Conservation (phyloP, 2,113 vertebrate genomes). For the Python bivittatus region DNA sequence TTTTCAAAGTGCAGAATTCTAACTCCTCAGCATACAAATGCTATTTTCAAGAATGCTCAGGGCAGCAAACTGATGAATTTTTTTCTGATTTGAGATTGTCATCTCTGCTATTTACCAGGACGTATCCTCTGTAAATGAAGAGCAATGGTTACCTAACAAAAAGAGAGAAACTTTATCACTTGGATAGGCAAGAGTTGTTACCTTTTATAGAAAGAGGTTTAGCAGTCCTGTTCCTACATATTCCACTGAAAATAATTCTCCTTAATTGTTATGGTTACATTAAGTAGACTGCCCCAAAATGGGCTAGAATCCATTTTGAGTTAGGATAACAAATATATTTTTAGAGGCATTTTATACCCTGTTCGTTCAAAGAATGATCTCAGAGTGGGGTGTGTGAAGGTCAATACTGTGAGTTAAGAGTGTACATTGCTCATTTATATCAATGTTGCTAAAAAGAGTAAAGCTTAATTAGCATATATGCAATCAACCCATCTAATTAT, state of each 20-base stretch:
- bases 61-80: conserved; percentile 28
- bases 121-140: conserved; percentile 28
- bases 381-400: not conserved
- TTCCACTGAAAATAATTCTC: not conserved
- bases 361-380: not conserved
- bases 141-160: conserved; percentile 40
- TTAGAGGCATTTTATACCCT: not conserved
- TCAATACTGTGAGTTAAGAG: not conserved
- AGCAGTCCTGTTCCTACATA: not conserved
- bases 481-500: conserved; percentile 26
- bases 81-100: conserved; percentile 37
- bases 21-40: conserved; percentile 17
- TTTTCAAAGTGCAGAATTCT: conserved; percentile 8
- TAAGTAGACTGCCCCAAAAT: not conserved
- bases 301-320: not conserved
- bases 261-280: not conserved
- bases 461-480: not conserved
- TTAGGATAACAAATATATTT: not conserved
- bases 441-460: conserved; percentile 26
- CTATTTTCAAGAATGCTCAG: conserved; percentile 38
- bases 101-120: conserved; percentile 27
- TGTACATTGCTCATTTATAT: not conserved
- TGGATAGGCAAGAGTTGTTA: not conserved
- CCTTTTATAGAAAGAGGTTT: not conserved
- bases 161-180: conserved; percentile 27